Base-by-base conservation (phyloP, 92 coral and sea anemone species). In the Epizoanthus stellaris region DNA sequence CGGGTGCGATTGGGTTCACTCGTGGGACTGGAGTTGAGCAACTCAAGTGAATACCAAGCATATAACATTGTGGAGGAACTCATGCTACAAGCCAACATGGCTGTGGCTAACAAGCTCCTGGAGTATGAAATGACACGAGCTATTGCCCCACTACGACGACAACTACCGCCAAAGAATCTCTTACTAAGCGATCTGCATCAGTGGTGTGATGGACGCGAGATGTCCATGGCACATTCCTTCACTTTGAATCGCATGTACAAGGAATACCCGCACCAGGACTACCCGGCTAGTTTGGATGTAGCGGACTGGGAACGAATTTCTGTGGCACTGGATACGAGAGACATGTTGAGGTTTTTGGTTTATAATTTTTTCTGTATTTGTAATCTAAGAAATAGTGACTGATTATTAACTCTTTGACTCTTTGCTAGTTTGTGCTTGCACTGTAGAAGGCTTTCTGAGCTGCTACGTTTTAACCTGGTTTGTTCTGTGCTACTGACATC, bases 31-130 rank as follows among this genome's bases (percentile, higher is more conserved):
- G 82, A 82, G 72, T 34, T 67, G 67, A 53, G 73, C 53, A 56
- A 72, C 39, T 30, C 45, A 13, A 63, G 16, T 36, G 82, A 77
- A 5, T 58, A 76, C 80, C 87, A 70, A 56, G 76, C 98, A 4
- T 85, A 85, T 3, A 87, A 87, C 71, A 92, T 94, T 38, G 93
- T 96, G 1, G 98, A 96, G 63, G 98, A 96, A 58, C 71, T 96
- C 1, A 94, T 96, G 98, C 80, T 92, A 16, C 80, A 89, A 70
- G 81, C 98, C 1, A 94, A 96, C 89, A 65, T 87, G 20, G 90
- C 95, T 5, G 94, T 94, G 8, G 98, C 98, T 6, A 63, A 84
- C 68, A 80, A 70, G 39, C 92, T 96, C 62, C 66, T 92, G 25
- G 70, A 70, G 58, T 89, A 82, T 11, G 85, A 85, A 23, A 61